Conservation (phyloP, 2,113 vertebrate species). For the Sardina pilchardus region DNA sequence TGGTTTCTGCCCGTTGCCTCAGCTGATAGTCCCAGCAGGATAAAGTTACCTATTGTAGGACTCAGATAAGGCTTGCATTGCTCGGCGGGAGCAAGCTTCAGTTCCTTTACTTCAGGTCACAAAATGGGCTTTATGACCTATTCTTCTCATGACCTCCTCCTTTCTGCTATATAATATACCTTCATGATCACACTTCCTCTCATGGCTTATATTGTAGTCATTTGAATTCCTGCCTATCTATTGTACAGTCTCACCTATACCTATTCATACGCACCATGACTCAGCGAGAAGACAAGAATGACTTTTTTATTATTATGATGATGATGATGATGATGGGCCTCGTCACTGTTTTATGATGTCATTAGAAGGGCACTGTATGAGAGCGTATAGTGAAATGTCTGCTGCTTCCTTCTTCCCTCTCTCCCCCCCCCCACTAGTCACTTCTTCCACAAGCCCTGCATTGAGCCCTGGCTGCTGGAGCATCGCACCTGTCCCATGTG, state of each 20-base stretch:
- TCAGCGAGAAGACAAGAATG: background rate
- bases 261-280: background rate
- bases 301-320: background rate
- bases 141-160: background rate
- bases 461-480: constrained; percentile 85
- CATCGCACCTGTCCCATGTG: constrained; percentile 87
- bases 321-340: background rate
- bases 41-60: background rate
- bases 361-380: background rate
- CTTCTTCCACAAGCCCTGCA: constrained; percentile 84
- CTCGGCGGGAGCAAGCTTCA: background rate
- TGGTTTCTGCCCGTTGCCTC: background rate
- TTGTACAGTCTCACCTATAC: background rate
- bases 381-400: constrained; percentile 10
- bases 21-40: constrained; percentile 1
- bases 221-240: background rate
- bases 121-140: background rate
- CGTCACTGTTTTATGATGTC: background rate
- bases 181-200: background rate
- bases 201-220: background rate
- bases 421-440: constrained; percentile 64
- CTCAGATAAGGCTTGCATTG: background rate
- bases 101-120: background rate
- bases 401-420: constrained; percentile 63
- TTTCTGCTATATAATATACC: too few species aligned